Conservation (phyloP, 2,888 invertebrate species). For the Drosophila neonasuta region DNA sequence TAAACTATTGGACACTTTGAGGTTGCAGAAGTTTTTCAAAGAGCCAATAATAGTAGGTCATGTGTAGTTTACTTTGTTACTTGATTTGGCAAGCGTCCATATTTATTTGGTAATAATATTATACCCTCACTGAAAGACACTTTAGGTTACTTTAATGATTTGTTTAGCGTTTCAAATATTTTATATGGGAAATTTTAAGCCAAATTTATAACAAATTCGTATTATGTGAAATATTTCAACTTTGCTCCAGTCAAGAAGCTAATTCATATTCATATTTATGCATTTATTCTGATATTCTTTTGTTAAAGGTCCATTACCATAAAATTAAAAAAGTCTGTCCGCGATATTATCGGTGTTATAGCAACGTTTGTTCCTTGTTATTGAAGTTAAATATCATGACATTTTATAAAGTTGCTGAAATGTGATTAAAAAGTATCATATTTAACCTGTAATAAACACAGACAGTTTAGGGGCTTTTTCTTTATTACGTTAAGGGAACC, state of each 20-base stretch:
- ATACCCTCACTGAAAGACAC: constrained; percentile 16
- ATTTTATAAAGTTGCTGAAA: background rate
- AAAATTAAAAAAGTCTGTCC: too few relatives aligned
- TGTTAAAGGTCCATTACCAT: too few relatives aligned
- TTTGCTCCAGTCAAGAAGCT: too few relatives aligned
- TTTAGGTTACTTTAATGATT: background rate
- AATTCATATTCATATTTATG: too few relatives aligned
- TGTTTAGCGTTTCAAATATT: background rate
- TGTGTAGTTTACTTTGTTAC: constrained; percentile 35
- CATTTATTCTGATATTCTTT: too few relatives aligned
- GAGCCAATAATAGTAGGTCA: constrained; percentile 56
- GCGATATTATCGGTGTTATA: too few relatives aligned
- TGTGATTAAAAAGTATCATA: background rate
- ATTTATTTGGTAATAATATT: constrained; percentile 4
- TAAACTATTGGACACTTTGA: constrained; percentile 44
- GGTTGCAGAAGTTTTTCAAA: constrained; percentile 49
- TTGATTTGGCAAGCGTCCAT: constrained; percentile 19
- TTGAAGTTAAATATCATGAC: background rate
- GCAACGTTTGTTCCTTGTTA: too few relatives aligned
- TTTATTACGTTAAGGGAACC: background rate
- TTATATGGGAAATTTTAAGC: background rate
- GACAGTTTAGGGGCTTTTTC: background rate
- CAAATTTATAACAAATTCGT: too few relatives aligned
- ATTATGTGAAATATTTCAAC: too few relatives aligned
- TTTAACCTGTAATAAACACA: background rate